A percentile compares a stretch with the other conserved stretches of the same genome.
Evolutionary conservation across 2,888 invertebrate genomes (phyloP).

Genomic region (Embidobia sp.): DNA sequence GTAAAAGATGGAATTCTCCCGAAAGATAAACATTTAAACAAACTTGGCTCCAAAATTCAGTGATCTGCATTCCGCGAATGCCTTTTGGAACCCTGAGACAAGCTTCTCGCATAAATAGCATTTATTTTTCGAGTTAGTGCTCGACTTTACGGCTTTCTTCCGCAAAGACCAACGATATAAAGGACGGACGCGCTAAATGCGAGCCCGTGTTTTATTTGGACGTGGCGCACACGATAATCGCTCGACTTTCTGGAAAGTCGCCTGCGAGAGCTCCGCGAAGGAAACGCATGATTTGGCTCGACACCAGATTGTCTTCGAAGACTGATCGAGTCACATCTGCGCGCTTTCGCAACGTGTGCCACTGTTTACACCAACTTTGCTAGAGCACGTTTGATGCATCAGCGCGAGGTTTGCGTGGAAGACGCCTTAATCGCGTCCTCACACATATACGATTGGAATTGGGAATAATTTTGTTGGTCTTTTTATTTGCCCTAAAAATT

Average conservation of each 20-base stretch:
- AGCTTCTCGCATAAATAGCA: background rate
- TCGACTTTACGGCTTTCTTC: constrained; percentile 43
- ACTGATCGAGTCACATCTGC: constrained; percentile 45
- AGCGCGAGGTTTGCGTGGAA: constrained; percentile 31
- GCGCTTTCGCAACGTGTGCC: constrained; percentile 36
- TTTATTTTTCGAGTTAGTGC: constrained; percentile 21
- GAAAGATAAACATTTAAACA: too few relatives aligned
- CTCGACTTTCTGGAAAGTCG: constrained; percentile 43
- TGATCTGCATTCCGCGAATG: constrained; percentile 7
- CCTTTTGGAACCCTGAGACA: background rate
- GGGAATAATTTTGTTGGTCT: constrained; percentile 10
- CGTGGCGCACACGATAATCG: constrained; percentile 19
- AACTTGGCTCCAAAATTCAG: background rate
- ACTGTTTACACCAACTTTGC: constrained; percentile 47
- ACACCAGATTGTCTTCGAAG: constrained; percentile 53
- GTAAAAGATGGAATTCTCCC: too few relatives aligned
- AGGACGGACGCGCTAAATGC: constrained; percentile 30
- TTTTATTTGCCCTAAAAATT: too few relatives aligned
- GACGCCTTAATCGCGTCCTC: constrained; percentile 36
- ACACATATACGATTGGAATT: constrained; percentile 25
- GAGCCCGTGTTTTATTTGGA: constrained; percentile 30
- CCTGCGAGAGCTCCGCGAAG: constrained; percentile 18
- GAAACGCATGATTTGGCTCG: constrained; percentile 60
- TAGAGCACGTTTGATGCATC: constrained; percentile 31
- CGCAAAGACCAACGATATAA: constrained; percentile 27